Evolutionary conservation across 2,113 vertebrate species (phyloP), one percentile per base, ranked within the genome.

Genomic region (Gavialis gangeticus): DNA sequence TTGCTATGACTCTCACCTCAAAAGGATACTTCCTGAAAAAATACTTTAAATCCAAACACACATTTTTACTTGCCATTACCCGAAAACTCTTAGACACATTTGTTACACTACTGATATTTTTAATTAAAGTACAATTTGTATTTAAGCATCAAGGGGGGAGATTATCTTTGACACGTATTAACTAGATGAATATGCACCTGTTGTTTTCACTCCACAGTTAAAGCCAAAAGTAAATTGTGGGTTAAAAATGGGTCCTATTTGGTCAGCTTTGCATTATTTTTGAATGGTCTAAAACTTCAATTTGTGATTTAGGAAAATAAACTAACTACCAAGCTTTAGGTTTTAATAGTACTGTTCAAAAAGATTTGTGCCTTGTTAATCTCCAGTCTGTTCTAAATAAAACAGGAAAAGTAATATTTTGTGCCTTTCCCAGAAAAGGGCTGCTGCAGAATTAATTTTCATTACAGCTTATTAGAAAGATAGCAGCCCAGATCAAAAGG

Each of bases 321-420:
- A 46, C 8, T 46, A 46, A 46, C 46, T 46, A 46, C 46, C 46
- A 46, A 46, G 7, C 46, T 90, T n/a, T 92, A 66, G 64, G 73
- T 97, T 87, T 96, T 93, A 75, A 12, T 84, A 66, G 57, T 88
- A 84, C 92, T 85, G 30, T 95, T 97, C 96, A 94, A 77, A 67
- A 96, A 30, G 27, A 88, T 90, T 54, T 55, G 69, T 87, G 56
- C 57, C 82, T 89, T 88, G 85, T 75, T 92, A 54, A 89, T 96
- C 77, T 91, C 24, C 93, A 97, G 18, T 73, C 34, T 88, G 55
- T 79, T 97, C 88, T 60, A 56, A 80, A 66, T 13, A 54, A 96
- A 95, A 0, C 4, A 75, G 37, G 46, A 90, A 21, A 92, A 75
- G 30, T 60, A 3, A 34, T 62, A 81, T 14, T 81, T 77, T 84